phyloP scores from a whole-genome alignment of 2,113 vertebrate genomes.

The Lepus americanus region DNA sequence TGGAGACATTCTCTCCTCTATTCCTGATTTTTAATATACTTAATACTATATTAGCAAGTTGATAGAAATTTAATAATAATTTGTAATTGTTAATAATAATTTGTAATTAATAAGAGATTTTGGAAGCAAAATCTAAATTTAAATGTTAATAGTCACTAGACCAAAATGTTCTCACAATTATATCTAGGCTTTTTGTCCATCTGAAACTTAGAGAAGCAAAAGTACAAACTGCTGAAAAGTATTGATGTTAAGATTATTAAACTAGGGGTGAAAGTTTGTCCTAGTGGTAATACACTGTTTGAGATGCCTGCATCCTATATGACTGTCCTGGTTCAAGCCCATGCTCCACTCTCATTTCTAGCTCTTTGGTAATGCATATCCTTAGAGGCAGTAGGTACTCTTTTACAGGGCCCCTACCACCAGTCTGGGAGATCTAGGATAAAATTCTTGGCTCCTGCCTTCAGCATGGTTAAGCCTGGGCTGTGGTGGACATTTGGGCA shows the following conservation, averaged over 20 bases:
- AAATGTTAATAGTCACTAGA: background rate
- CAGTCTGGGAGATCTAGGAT: too few relatives aligned
- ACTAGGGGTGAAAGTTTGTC: too few relatives aligned
- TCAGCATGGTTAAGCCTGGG: too few relatives aligned
- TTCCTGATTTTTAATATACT: background rate
- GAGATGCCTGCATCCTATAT: too few relatives aligned
- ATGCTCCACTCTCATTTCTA: too few relatives aligned
- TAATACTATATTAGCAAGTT: background rate
- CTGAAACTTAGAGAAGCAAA: background rate
- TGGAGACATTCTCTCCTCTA: background rate
- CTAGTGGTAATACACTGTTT: too few relatives aligned
- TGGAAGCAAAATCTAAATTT: background rate
- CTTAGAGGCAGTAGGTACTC: too few relatives aligned
- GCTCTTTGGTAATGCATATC: too few relatives aligned
- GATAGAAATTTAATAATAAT: background rate
- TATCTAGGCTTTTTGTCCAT: slow-evolving; percentile 5
- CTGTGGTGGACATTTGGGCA: too few relatives aligned
- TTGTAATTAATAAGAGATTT: background rate
- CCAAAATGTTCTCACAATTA: background rate
- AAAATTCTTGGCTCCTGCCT: too few relatives aligned
- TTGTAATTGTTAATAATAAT: background rate
- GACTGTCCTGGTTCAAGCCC: too few relatives aligned
- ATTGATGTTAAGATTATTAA: slow-evolving; percentile 27
- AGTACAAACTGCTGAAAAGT: background rate
- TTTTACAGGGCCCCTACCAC: too few relatives aligned